Conservation (phyloP, 2,888 invertebrate species). For the Drosophila prostipennis region DNA sequence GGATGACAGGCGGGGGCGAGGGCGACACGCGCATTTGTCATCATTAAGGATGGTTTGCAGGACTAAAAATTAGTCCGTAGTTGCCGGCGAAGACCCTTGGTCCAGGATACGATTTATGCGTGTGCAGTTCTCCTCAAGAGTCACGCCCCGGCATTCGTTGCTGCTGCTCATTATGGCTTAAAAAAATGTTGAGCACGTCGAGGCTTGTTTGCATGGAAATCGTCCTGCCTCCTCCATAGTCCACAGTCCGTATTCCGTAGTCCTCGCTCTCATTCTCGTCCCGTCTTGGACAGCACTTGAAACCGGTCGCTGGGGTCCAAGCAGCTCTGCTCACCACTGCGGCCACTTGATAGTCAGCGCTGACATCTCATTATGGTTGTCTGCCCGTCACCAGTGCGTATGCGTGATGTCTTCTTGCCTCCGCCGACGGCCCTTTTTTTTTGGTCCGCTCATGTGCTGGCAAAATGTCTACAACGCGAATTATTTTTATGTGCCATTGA, state of each 20-base stretch:
- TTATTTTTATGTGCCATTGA: constrained; percentile 74
- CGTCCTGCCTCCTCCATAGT: constrained; percentile 32
- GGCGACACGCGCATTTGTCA: constrained; percentile 68
- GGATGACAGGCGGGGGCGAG: background rate
- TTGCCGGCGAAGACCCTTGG: constrained; percentile 31
- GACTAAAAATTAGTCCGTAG: constrained; percentile 62
- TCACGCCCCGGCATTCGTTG: constrained; percentile 68
- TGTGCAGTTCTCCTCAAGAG: constrained; percentile 67
- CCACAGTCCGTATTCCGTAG: constrained; percentile 23
- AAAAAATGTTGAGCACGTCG: constrained; percentile 76
- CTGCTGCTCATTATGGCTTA: constrained; percentile 72
- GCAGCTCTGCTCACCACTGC: constrained; percentile 41
- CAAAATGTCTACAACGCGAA: constrained; percentile 73
- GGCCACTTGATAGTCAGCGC: constrained; percentile 77
- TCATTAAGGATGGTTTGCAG: constrained; percentile 64
- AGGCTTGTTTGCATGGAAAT: constrained; percentile 63
- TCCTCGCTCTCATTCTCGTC: constrained; percentile 29
- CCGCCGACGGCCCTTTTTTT: background rate
- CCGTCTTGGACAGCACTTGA: constrained; percentile 57
- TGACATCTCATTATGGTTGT: constrained; percentile 79
- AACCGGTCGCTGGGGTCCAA: constrained; percentile 62
- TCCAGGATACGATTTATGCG: constrained; percentile 70
- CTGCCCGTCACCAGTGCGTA: constrained; percentile 69
- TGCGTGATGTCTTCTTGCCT: constrained; percentile 59
- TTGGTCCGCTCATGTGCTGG: constrained; percentile 57